Evolutionary conservation across 2,113 vertebrate species (phyloP).

Genomic region (Notothenia rossii): DNA sequence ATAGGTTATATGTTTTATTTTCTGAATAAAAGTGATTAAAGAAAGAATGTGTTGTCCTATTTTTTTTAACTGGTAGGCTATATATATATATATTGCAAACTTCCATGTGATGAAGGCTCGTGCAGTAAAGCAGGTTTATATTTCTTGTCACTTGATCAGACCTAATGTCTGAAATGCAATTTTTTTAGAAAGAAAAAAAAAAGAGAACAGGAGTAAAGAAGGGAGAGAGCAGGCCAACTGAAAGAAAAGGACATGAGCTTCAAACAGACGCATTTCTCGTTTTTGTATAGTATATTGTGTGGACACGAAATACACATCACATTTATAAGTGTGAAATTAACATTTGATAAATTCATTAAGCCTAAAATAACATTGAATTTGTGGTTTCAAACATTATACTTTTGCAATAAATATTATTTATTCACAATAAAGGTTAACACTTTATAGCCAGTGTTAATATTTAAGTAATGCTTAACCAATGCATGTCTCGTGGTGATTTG

Average conservation of each 20-base stretch:
- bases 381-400: not conserved
- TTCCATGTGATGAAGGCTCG: not conserved
- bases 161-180: not conserved
- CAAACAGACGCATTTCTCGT: not conserved
- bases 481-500: not conserved
- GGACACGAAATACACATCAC: not conserved
- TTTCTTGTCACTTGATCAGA: not conserved
- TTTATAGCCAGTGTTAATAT: not conserved
- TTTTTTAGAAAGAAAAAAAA: no score
- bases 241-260: not conserved
- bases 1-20: slow-evolving; percentile 55
- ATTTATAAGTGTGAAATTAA: not conserved
- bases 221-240: not conserved
- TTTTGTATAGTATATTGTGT: not conserved
- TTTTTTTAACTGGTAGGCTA: not conserved
- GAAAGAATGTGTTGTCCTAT: not conserved
- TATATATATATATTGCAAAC: not conserved
- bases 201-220: no score
- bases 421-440: not conserved
- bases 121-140: not conserved
- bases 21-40: slow-evolving; percentile 65
- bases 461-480: not conserved
- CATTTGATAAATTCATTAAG: not conserved
- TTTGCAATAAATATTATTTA: not conserved
- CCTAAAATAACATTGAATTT: not conserved